Base-by-base conservation (phyloP, 37 sponge, comb jelly and placozoan genomes). In the Crambe crambe region DNA sequence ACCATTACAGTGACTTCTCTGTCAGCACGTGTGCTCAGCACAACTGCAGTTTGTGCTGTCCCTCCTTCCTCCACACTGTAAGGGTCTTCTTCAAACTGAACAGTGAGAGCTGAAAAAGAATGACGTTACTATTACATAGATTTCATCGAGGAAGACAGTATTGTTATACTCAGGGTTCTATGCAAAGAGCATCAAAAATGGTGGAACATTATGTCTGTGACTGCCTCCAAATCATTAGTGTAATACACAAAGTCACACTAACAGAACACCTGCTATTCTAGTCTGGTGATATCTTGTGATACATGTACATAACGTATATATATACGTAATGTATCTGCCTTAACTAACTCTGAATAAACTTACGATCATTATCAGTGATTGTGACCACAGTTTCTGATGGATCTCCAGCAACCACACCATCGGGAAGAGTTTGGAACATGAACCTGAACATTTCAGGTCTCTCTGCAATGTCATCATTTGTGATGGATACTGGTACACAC, bases 281-380 rank as follows among this genome's bases (percentile, higher is more conserved):
- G n/a, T n/a, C n/a, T n/a, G n/a, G n/a, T n/a, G n/a, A n/a, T n/a
- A n/a, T n/a, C n/a, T n/a, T n/a, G n/a, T n/a, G n/a, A n/a, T n/a
- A n/a, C n/a, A n/a, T n/a, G n/a, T n/a, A n/a, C n/a, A n/a, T n/a
- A n/a, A n/a, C n/a, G n/a, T n/a, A n/a, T n/a, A n/a, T n/a, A n/a
- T n/a, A n/a, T n/a, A n/a, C n/a, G n/a, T n/a, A n/a, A n/a, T n/a
- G n/a, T n/a, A n/a, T n/a, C n/a, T n/a, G n/a, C n/a, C 6, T 9
- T 62, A 62, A 18, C 6, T 62, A n/a, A 22, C 43, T 42, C 3
- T 4, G 25, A 44, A 73, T 22, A 4, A 66, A 65, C 65, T 66
- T 47, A 65, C 68, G 56, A n/a, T 80, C 80, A 80, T 80, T 58
- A 56, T 80, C 80, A 27, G 6, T 42, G 47, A 82, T 74, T 8